phyloP scores from a whole-genome alignment of 2,797 vertebrate species.

The Enoplosus armatus region DNA sequence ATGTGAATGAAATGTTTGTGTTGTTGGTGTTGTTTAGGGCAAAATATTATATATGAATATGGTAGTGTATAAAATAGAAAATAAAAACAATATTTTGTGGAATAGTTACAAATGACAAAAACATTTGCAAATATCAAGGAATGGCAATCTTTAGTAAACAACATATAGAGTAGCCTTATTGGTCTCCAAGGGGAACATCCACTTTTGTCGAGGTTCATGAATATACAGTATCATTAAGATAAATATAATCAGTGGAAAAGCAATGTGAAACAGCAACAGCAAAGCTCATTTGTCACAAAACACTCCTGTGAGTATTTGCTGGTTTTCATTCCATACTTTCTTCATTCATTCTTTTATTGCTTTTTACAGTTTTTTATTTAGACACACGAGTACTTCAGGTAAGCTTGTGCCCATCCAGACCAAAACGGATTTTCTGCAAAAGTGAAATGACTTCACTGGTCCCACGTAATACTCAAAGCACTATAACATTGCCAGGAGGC shows the following conservation, averaged over 20 bases:
- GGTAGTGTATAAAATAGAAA: constrained; percentile 10
- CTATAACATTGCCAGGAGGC: constrained; percentile 9
- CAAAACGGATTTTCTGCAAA: constrained; percentile 21
- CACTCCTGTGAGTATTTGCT: not conserved
- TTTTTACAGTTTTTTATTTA: constrained; percentile 28
- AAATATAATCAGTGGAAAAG: constrained; percentile 25
- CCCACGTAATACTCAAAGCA: constrained; percentile 26
- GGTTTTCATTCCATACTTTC: not conserved
- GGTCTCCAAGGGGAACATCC: constrained; percentile 27
- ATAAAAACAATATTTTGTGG: not conserved
- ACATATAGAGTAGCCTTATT: constrained; percentile 38
- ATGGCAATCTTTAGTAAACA: constrained; percentile 7
- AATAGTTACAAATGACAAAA: constrained; percentile 5
- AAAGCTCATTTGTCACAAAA: constrained; percentile 12
- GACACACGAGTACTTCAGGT: constrained; percentile 11
- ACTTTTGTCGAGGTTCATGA: constrained; percentile 19
- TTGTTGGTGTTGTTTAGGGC: not conserved
- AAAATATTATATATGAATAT: not conserved
- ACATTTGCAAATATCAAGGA: constrained; percentile 16
- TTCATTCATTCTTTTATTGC: constrained; percentile 4
- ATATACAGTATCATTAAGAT: constrained; percentile 7
- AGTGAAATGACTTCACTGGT: constrained; percentile 47
- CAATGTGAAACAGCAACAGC: constrained; percentile 3
- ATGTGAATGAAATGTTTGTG: constrained; percentile 16
- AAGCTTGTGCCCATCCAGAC: not conserved